Evolutionary conservation across 2,797 vertebrate genomes (phyloP).

Genomic region (Notolabrus celidotus): DNA sequence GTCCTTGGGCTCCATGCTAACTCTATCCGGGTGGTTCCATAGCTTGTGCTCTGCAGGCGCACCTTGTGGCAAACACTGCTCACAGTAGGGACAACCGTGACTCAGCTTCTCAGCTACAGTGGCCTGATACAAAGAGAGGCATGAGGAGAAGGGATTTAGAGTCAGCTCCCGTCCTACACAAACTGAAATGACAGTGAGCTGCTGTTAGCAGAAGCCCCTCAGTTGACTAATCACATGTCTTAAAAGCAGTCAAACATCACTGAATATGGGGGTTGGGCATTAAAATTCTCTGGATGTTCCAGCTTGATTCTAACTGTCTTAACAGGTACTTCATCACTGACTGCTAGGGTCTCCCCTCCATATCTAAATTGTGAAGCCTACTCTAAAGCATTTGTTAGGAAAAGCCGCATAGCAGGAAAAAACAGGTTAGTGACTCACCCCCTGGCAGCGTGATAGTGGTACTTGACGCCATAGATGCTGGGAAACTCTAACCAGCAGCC

Average conservation of each 20-base stretch:
- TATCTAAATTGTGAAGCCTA: constrained; percentile 13
- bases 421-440: constrained; percentile 84
- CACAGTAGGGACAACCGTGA: constrained; percentile 92
- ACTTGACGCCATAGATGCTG: constrained; percentile 98
- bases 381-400: constrained; percentile 41
- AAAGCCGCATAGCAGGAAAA: constrained; percentile 55
- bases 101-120: constrained; percentile 91
- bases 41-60: constrained; percentile 94
- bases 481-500: constrained; percentile 99
- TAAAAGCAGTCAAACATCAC: background rate
- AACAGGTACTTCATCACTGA: background rate
- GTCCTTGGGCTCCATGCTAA: constrained; percentile 79
- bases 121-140: constrained; percentile 74
- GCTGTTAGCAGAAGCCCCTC: constrained; percentile 25
- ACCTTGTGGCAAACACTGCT: constrained; percentile 95
- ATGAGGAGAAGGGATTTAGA: constrained; percentile 43
- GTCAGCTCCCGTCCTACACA: constrained; percentile 18
- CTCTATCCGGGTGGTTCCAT: constrained; percentile 93
- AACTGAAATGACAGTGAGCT: constrained; percentile 42
- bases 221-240: constrained; percentile 22
- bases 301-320: constrained; percentile 3
- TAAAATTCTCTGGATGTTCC: constrained; percentile 20
- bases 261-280: constrained; percentile 12
- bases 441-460: constrained; percentile 98
- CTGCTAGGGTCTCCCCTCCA: constrained; percentile 2